Base-by-base conservation (phyloP, 2,888 invertebrate genomes). In the Chymomyza caudatula region DNA sequence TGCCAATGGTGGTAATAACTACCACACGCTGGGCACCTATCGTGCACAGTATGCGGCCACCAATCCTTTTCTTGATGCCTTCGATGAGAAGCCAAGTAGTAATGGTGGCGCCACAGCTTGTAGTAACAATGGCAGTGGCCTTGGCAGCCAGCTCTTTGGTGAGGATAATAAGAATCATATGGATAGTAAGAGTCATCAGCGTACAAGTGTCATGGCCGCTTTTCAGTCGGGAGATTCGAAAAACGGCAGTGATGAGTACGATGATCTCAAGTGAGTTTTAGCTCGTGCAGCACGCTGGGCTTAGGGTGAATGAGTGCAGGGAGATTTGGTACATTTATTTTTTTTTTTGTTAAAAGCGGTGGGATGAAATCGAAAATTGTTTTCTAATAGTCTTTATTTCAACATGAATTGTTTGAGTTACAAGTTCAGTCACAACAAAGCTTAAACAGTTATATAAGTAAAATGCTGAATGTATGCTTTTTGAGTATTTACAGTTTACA, bases 31-130 rank as follows among this genome's bases (percentile, higher is more conserved):
- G 69, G 90, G 90, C 74, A 89, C 90, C 22, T 91, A 91, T 76
- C 85, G 90, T 67, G 90, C 91, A 55, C 91, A 91, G 78, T 91
- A 91, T 80, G 90, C 91, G 60, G 90, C 91, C 68, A 91, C 91
- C 56, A 91, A 91, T 88, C 91, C 91, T 68, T 91, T 91, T 80
- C 82, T 90, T 75, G 90, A 90, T 69, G 89, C 89, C 73, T 90
- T 90, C 76, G 90, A 90, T 72, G 89, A 88, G 67, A 79, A 82
- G 73, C 76, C 81, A 23, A 53, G 53, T 42, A 63, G 69, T 52
- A 69, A 66, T 53, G 49, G 52, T 29, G 51, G 60, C 42, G 60
- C 49, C 4, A 68, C 69, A 59, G 68, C 49, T 62, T 60, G 63
- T 63, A 58, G 62, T 56, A 76, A 63, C 58, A 65, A 63, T 72